Evolutionary conservation across 2,113 vertebrate species (phyloP).

Genomic region (Bettongia penicillata): DNA sequence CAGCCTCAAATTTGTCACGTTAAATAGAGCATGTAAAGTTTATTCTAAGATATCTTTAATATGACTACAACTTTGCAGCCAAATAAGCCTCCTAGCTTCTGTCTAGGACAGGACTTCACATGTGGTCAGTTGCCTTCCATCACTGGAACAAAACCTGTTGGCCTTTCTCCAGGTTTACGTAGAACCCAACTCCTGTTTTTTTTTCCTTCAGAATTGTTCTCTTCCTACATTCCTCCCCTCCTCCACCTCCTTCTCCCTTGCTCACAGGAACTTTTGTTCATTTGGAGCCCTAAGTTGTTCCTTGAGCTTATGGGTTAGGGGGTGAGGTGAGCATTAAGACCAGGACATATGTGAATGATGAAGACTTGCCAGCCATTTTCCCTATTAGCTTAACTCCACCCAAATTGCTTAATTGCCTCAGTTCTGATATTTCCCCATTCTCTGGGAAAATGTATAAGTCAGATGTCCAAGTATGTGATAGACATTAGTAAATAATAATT

Average conservation of each 20-base stretch:
- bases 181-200: not conserved
- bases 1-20: not conserved
- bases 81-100: not conserved
- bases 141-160: not conserved
- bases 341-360: not conserved
- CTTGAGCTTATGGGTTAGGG: not conserved
- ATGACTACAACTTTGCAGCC: not conserved
- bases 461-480: not conserved
- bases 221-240: rapidly evolving
- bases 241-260: not conserved
- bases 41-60: not conserved
- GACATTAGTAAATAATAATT: not conserved
- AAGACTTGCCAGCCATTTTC: not conserved
- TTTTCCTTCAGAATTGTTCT: not conserved
- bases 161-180: not conserved
- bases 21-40: not conserved
- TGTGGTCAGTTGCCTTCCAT: not conserved
- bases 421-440: not conserved
- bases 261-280: not conserved
- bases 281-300: not conserved
- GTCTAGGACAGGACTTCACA: not conserved
- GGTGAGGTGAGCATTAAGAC: not conserved
- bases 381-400: not conserved
- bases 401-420: not conserved
- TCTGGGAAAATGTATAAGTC: not conserved